These are phyloP conservation scores for Knipowitschia caucasica DNA, from an alignment of 2,797 vertebrate genomes.

Conservation along the genomic window DNA sequence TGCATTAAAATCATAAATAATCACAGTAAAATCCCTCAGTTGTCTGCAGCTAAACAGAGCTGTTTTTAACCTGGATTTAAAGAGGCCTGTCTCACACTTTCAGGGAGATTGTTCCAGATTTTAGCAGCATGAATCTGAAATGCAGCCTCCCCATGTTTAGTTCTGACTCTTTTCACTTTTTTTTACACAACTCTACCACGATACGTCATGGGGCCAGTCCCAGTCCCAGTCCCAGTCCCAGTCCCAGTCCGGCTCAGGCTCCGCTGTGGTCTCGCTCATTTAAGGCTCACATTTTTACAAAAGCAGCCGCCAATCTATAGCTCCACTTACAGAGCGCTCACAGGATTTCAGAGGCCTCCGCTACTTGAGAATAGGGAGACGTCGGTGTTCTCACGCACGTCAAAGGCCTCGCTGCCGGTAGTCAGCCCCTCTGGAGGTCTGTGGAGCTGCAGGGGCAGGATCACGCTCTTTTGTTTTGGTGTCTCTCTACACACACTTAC, in stretches of 20 bases:
- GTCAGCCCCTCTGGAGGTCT: conserved; percentile 33
- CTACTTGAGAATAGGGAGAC: conserved; percentile 51
- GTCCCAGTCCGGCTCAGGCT: background rate
- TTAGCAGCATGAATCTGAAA: background rate
- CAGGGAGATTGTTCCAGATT: no score
- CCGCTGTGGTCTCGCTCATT: background rate
- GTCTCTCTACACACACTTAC: conserved; percentile 37
- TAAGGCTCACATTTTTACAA: background rate
- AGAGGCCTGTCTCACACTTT: no score
- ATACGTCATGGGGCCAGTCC: background rate
- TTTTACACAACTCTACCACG: background rate
- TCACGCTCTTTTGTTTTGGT: conserved; percentile 49
- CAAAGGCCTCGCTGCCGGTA: conserved; percentile 27
- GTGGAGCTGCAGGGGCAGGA: conserved; percentile 34
- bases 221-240: background rate
- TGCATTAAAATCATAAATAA: no score
- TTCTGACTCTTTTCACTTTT: no score
- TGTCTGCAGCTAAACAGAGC: no score
- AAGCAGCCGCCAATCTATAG: conserved; percentile 2
- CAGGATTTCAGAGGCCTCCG: conserved; percentile 15
- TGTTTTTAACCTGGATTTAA: no score
- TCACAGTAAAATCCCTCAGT: no score
- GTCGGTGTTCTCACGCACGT: conserved; percentile 47
- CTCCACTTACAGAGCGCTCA: conserved; percentile 19
- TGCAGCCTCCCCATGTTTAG: background rate